phyloP scores from a whole-genome alignment of 1,140 invertebrate genomes.

The Rhysida immarginata region DNA sequence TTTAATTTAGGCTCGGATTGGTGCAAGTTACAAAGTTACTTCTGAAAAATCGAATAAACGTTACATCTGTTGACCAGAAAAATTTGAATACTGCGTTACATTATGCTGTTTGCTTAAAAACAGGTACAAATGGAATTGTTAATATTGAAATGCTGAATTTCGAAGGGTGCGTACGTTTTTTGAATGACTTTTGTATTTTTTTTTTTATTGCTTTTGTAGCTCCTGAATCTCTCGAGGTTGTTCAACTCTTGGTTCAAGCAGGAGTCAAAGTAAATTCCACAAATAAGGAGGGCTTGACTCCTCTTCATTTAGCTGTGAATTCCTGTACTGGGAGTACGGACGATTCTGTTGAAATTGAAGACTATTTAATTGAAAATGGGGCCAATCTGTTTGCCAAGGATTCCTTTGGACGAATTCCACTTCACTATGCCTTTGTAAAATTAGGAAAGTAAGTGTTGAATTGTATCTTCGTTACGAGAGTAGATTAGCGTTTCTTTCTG shows the following conservation, averaged over 20 bases:
- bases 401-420: slow-evolving; percentile 20
- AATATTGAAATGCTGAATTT: background rate
- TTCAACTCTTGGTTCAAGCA: slow-evolving; percentile 20
- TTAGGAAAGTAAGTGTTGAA: slow-evolving; percentile 15
- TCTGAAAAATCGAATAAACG: slow-evolving; percentile 15
- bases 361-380: slow-evolving; percentile 20
- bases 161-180: background rate
- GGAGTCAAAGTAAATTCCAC: slow-evolving; percentile 22
- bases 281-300: slow-evolving; percentile 25
- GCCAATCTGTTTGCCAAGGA: slow-evolving; percentile 20
- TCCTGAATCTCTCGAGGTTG: slow-evolving; percentile 11
- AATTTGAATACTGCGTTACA: slow-evolving; percentile 23
- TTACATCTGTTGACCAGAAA: slow-evolving; percentile 15
- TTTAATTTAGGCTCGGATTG: slow-evolving; percentile 7
- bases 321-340: slow-evolving; percentile 26
- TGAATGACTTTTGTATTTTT: background rate
- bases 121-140: background rate
- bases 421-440: slow-evolving; percentile 36
- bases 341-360: slow-evolving; percentile 22
- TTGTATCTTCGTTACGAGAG: no score
- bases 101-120: slow-evolving; percentile 16
- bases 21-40: slow-evolving; percentile 5
- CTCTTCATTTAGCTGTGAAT: slow-evolving; percentile 31
- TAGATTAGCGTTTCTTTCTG: no score
- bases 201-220: background rate